Evolutionary conservation across 1,140 invertebrate genomes (phyloP), one percentile per base, ranked within the genome.

Genomic region (Heliconius hewitsoni): DNA sequence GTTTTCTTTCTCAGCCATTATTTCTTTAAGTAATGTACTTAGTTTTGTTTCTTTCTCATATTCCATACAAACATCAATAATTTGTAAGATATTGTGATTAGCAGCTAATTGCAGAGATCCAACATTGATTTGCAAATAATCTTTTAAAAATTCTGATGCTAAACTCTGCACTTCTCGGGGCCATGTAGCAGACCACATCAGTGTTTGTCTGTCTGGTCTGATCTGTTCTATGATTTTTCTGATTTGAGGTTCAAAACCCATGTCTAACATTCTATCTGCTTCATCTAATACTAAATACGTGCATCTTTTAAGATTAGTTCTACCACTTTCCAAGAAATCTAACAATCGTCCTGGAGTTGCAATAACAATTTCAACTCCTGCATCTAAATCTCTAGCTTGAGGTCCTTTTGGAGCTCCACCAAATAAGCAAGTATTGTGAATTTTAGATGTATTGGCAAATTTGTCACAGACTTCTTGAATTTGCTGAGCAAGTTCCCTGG

Each of bases 221-320:
- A 99, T 99, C 95, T 99, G 98, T 89, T 98, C 97, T 86, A 99
- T 97, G 82, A 99, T 99, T 95, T 99, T 99, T 81, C 98, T 96
- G 82, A 99, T 99, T 95, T 99, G 99, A 1, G 99, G 99, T 92
- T 99, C 60, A 66, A 66, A 66, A 66, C 60, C 60, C 60, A 66
- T 66, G 60, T 66, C 60, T 30, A 66, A 66, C 60, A 66, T 66
- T 66, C 60, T 66, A 27, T 66, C 60, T 27, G 60, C 60, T 66
- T 66, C 60, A 27, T 99, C 99, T 13, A 99, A 94, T 16, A 99
- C 99, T 75, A 99, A 95, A 95, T 99, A 99, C 71, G 98, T 99
- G 87, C 97, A 98, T 82, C 98, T 96, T 83, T 96, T 96, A 52
- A 99, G 95, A 91, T 98, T 98, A 2, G 98, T 99, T 85, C 97